Evolutionary conservation across 2,797 vertebrate species (phyloP).

Genomic region (Acrossocheilus fasciatus): DNA sequence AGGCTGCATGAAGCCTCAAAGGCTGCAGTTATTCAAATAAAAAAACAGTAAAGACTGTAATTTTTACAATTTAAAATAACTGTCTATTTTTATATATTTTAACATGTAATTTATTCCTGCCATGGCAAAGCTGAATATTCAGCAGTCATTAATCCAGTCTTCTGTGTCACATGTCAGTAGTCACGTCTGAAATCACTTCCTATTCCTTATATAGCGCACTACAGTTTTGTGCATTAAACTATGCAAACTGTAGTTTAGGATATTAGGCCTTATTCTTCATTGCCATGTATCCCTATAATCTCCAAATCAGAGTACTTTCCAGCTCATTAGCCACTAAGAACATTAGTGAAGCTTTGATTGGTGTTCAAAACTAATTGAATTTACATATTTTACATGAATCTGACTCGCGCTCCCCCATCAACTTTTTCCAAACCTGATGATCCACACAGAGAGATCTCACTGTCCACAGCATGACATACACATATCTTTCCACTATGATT

Average conservation of each 20-base stretch:
- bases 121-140: neutral
- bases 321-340: slow-evolving; percentile 20
- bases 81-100: neutral
- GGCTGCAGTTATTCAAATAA: neutral
- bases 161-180: neutral
- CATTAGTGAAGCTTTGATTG: slow-evolving; percentile 37
- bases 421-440: slow-evolving; percentile 7
- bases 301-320: slow-evolving; percentile 24
- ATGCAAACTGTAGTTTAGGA: neutral
- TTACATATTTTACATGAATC: slow-evolving; percentile 21
- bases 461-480: slow-evolving; percentile 1
- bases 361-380: slow-evolving; percentile 23
- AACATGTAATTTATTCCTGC: neutral
- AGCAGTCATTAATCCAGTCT: neutral
- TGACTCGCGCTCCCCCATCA: neutral
- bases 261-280: neutral
- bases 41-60: neutral
- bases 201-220: neutral
- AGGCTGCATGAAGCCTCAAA: neutral
- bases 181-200: neutral
- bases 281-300: slow-evolving; percentile 4
- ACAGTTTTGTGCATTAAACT: neutral
- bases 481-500: slow-evolving; percentile 4
- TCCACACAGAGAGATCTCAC: neutral
- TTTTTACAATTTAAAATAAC: neutral